Evolutionary conservation across 1,140 invertebrate genomes (phyloP).

Genomic region (Drosophila kurseongensis): DNA sequence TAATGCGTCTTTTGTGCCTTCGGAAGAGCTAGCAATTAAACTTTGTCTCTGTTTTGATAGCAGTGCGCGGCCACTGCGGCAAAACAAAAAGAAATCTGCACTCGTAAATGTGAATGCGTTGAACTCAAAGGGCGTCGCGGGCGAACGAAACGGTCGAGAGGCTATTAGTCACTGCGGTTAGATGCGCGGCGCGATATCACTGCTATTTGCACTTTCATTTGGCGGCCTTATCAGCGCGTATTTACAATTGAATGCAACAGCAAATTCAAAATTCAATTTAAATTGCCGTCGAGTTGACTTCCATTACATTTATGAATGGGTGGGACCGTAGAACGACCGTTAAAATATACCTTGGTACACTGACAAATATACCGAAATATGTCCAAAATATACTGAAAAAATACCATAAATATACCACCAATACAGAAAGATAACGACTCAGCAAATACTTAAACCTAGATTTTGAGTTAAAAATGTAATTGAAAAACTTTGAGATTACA

Average conservation of each 20-base stretch:
- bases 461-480: neutral
- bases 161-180: neutral
- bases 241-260: conserved; percentile 14
- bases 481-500: too few species aligned
- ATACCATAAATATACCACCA: neutral
- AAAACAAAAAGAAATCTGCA: conserved; percentile 53
- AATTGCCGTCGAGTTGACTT: conserved; percentile 35
- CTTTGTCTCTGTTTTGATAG: conserved; percentile 2
- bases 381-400: neutral
- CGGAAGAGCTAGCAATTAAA: too few species aligned
- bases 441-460: neutral
- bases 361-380: neutral
- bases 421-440: neutral
- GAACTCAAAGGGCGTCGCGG: conserved; percentile 32
- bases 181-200: conserved; percentile 23
- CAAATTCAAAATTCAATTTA: conserved; percentile 59
- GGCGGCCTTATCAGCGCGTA: conserved; percentile 4
- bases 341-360: conserved; percentile 1
- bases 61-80: conserved; percentile 20
- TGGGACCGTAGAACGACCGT: conserved; percentile 1
- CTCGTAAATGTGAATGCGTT: conserved; percentile 33
- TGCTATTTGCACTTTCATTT: conserved; percentile 20
- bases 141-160: conserved; percentile 1
- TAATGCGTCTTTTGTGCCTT: neutral
- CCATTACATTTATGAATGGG: conserved; percentile 28